Evolutionary conservation across 2,888 invertebrate genomes (phyloP), one percentile per base, ranked within the genome.

Genomic region (Chrysolina haemoptera): DNA sequence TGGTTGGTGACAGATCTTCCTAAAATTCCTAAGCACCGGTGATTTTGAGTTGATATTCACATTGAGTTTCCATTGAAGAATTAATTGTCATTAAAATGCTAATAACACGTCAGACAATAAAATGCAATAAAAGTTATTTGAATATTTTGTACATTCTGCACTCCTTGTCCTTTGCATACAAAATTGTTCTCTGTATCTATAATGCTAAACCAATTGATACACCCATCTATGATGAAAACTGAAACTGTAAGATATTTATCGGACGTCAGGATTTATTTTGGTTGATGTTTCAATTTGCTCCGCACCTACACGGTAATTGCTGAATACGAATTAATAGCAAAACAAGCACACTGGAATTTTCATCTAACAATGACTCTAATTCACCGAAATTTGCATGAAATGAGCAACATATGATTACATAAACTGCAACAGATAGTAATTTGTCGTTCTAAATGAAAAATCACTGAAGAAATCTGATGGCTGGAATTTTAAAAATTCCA

Each of bases 181-280:
- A 53, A 53, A 20, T 16, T 53, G 10, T 22, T 22, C 11, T 53
- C 20, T 11, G 14, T 14, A 14, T 12, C 12, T 53, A 20, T 22
- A 53, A 53, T 20, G 11, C 53, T 11, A 10, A 53, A 14, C 14
- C 14, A 14, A 43, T 43, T 14, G 14, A 43, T 14, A 14, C 43
- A 43, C 18, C 20, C 20, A 53, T 20, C 53, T 53, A 5, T 11
- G 20, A 53, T 53, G 11, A 53, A 53, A 53, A 22, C 12, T 20
- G 20, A 53, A 53, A 53, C 14, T 59, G 35, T 59, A 12, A 59
- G 27, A 59, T 11, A 9, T 27, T 35, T 59, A 59, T 59, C 59
- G n/a, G 59, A n/a, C 59, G 59, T 59, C 59, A 59, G 59, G n/a
- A 20, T 27, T 59, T 59, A 59, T 59, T 59, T 59, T 27, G 22